Evolutionary conservation across 92 coral and sea anemone genomes (phyloP).

Genomic region (Parazoanthus atlanticus): DNA sequence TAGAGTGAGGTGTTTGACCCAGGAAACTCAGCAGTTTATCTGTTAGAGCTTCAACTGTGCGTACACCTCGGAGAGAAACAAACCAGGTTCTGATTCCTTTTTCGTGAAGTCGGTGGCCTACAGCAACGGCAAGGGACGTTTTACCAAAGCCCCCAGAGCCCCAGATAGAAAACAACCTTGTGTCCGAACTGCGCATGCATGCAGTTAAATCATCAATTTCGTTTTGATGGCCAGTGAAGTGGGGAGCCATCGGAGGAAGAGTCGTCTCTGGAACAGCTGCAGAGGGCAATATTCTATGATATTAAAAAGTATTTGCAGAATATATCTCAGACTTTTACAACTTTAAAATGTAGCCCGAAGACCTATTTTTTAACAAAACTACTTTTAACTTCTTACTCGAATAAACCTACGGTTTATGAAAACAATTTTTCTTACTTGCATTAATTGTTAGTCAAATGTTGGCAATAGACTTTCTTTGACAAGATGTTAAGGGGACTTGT

Average conservation of each 20-base stretch:
- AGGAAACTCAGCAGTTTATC: background rate
- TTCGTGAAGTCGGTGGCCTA: background rate
- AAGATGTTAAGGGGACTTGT: no score
- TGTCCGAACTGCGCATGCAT: background rate
- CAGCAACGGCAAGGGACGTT: background rate
- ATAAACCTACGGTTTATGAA: no score
- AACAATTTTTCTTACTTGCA: no score
- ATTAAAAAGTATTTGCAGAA: no score
- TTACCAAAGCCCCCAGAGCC: no score
- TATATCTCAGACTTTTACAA: no score
- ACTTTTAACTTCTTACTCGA: no score
- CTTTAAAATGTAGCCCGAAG: no score
- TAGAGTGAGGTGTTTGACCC: background rate
- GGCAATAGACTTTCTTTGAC: no score
- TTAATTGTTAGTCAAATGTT: no score
- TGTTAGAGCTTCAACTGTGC: background rate
- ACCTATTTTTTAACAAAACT: no score
- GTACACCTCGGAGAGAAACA: background rate
- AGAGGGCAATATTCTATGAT: background rate
- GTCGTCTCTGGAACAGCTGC: background rate
- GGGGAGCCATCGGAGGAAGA: background rate
- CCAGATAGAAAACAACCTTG: no score
- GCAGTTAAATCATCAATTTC: background rate
- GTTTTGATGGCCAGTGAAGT: constrained; percentile 4
- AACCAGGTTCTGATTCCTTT: constrained; percentile 10